Evolutionary conservation across 2,888 invertebrate species (phyloP).

Genomic region (Flexamia atlantica): DNA sequence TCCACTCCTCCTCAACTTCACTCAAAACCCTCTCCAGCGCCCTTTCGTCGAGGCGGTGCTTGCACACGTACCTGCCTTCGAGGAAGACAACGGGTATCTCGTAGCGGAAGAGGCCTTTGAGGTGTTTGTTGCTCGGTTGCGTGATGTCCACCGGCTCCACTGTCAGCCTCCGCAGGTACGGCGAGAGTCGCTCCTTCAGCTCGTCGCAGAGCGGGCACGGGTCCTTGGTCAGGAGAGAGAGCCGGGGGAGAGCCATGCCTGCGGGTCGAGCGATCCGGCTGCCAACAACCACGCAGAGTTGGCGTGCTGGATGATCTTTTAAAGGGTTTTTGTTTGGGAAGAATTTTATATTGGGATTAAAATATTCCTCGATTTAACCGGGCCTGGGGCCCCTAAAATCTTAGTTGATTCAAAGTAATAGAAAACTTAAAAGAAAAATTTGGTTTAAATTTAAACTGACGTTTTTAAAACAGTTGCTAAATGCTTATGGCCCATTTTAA

Average conservation of each 20-base stretch:
- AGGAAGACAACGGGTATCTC: constrained; percentile 95
- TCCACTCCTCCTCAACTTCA: constrained; percentile 73
- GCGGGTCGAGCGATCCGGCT: background rate
- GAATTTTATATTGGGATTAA: too few relatives aligned
- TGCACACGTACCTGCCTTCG: constrained; percentile 89
- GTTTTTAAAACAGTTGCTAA: too few relatives aligned
- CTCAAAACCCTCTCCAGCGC: constrained; percentile 78
- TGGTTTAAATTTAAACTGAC: too few relatives aligned
- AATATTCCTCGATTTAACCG: too few relatives aligned
- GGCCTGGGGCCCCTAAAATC: too few relatives aligned
- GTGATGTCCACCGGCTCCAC: constrained; percentile 89
- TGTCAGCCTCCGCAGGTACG: constrained; percentile 78
- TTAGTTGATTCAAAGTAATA: too few relatives aligned
- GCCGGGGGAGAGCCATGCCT: constrained; percentile 75
- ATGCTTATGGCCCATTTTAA: too few relatives aligned
- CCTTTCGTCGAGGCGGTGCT: constrained; percentile 82
- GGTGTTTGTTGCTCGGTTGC: constrained; percentile 83
- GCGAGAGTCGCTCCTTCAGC: constrained; percentile 82
- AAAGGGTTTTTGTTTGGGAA: too few relatives aligned
- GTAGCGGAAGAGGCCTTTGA: constrained; percentile 85
- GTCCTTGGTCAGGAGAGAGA: constrained; percentile 90
- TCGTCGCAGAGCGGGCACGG: constrained; percentile 91
- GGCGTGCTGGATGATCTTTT: too few relatives aligned
- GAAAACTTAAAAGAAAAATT: too few relatives aligned
- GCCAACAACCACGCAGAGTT: background rate